Conservation (phyloP, 1,140 invertebrate genomes). For the Dinoponera quadriceps region DNA sequence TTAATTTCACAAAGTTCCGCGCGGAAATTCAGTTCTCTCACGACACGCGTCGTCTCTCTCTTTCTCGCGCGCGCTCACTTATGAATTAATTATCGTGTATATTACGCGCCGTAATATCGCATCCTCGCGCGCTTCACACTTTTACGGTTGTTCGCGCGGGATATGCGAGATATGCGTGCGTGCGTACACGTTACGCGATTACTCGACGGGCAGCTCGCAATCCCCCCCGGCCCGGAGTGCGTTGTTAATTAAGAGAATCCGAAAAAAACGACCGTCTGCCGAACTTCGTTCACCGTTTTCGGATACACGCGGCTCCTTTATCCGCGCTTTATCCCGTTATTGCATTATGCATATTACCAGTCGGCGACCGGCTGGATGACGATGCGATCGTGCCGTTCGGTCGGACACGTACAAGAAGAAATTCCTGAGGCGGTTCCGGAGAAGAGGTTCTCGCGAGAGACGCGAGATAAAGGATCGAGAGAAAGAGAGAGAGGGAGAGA, state of each 20-base stretch:
- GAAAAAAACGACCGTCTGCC: not conserved
- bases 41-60: not conserved
- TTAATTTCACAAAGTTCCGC: slow-evolving; percentile 29
- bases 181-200: not conserved
- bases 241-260: slow-evolving; percentile 42
- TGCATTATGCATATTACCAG: slow-evolving; percentile 56
- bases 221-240: not conserved
- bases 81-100: slow-evolving; percentile 39
- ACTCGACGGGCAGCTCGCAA: not conserved
- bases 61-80: not conserved
- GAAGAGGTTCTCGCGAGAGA: not conserved
- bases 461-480: not conserved
- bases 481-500: not conserved
- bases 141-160: not conserved
- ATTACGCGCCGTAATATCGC: slow-evolving; percentile 16
- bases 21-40: not conserved
- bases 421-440: not conserved
- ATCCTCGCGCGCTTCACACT: not conserved
- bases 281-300: slow-evolving; percentile 12
- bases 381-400: slow-evolving; percentile 12
- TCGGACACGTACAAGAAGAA: slow-evolving; percentile 26
- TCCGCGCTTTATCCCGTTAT: slow-evolving; percentile 39
- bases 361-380: not conserved
- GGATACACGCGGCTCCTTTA: slow-evolving; percentile 32
- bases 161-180: no score